These are phyloP conservation scores for Drosophila robusta DNA, from an alignment of 2,888 invertebrate species.

Conservation along the genomic window DNA sequence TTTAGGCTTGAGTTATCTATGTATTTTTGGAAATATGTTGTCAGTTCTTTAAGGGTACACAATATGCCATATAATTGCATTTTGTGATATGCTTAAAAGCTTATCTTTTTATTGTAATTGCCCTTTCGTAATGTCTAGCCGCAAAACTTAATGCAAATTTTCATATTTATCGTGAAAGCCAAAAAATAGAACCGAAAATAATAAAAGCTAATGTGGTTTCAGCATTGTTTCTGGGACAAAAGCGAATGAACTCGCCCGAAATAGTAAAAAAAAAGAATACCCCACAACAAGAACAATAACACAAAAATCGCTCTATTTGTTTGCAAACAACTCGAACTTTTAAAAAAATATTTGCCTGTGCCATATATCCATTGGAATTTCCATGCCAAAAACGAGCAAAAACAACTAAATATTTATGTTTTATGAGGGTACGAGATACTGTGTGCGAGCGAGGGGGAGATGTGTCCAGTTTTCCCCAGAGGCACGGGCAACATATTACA, in stretches of 20 bases:
- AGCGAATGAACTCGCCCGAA: conserved; percentile 65
- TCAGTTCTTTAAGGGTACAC: not conserved
- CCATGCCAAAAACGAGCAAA: conserved; percentile 40
- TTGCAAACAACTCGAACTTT: conserved; percentile 61
- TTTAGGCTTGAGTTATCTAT: too few relatives aligned
- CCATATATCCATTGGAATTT: conserved; percentile 63
- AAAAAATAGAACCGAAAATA: conserved; percentile 5
- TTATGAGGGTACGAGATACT: conserved; percentile 4
- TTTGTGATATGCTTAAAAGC: not conserved
- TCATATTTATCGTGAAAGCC: conserved; percentile 47
- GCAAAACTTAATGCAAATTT: conserved; percentile 45
- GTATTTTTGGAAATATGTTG: too few relatives aligned
- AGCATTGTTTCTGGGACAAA: conserved; percentile 67
- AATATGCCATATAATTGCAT: not conserved
- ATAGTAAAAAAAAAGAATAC: conserved; percentile 18
- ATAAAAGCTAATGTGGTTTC: conserved; percentile 42
- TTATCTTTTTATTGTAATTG: conserved; percentile 8
- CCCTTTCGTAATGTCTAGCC: conserved; percentile 16
- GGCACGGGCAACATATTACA: conserved; percentile 60
- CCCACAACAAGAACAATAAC: conserved; percentile 27
- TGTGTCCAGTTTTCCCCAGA: conserved; percentile 28
- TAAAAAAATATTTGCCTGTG: conserved; percentile 67
- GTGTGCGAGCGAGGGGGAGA: not conserved
- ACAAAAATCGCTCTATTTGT: conserved; percentile 55
- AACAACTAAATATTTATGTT: conserved; percentile 30